These are phyloP conservation scores for Eupsittula cactorum DNA, from an alignment of 2,113 vertebrate species.

Conservation along the genomic window DNA sequence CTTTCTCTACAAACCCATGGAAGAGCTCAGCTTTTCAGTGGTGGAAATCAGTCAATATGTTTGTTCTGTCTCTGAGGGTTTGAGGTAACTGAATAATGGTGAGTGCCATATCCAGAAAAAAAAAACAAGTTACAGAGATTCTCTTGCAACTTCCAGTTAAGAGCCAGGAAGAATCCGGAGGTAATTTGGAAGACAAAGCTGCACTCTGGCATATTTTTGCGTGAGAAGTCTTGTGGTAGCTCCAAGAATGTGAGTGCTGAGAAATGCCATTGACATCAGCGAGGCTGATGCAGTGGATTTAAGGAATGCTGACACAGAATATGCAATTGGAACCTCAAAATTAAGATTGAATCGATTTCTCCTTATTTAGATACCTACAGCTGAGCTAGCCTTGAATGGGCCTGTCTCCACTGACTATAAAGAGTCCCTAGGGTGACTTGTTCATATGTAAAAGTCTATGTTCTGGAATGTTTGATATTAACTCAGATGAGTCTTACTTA, in stretches of 20 bases:
- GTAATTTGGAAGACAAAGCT: neutral
- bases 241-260: neutral
- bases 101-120: neutral
- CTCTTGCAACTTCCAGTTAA: neutral
- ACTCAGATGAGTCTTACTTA: neutral
- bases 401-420: neutral
- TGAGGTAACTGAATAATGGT: neutral
- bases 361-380: neutral
- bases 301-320: neutral
- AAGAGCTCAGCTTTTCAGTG: neutral
- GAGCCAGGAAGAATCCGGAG: neutral
- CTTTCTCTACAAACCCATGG: neutral
- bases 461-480: neutral
- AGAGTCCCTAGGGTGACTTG: neutral
- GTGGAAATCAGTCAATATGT: neutral
- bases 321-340: neutral
- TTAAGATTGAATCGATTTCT: conserved; percentile 1
- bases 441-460: neutral
- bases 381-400: neutral
- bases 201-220: neutral
- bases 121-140: neutral
- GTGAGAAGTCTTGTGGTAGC: neutral
- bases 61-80: neutral
- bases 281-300: neutral
- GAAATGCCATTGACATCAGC: neutral